Evolutionary conservation across 2,113 vertebrate genomes (phyloP).

Genomic region (Pampusana beccarii): DNA sequence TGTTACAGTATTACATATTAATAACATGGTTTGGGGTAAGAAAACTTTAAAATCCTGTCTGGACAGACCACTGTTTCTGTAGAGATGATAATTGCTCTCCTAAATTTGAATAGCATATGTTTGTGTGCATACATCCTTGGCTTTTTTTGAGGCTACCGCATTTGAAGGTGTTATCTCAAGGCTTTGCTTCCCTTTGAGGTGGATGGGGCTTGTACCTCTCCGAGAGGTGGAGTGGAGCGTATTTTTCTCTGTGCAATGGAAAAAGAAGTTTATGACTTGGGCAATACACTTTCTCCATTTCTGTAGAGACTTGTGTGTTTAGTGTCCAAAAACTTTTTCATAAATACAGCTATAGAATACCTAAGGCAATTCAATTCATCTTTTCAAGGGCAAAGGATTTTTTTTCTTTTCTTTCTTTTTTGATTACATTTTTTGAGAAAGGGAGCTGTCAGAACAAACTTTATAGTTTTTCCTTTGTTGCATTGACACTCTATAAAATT

Average conservation of each 20-base stretch:
- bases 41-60: background rate
- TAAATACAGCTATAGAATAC: background rate
- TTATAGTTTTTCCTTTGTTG: constrained; percentile 40
- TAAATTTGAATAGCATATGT: background rate
- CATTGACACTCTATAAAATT: constrained; percentile 22
- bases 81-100: background rate
- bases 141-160: background rate
- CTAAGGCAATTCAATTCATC: constrained; percentile 33
- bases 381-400: constrained; percentile 45
- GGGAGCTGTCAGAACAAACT: constrained; percentile 24
- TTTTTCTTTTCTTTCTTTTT: background rate
- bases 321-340: constrained; percentile 10
- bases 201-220: background rate
- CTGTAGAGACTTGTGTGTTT: background rate
- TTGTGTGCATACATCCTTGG: background rate
- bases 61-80: background rate
- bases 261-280: constrained; percentile 22
- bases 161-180: background rate
- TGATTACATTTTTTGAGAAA: constrained; percentile 24
- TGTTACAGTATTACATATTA: background rate
- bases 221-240: background rate
- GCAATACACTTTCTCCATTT: background rate
- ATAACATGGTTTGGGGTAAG: accelerated
- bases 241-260: background rate
- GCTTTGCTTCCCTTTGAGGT: background rate